Conservation (phyloP, 2,888 invertebrate genomes). For the Esperia sulphurella region DNA sequence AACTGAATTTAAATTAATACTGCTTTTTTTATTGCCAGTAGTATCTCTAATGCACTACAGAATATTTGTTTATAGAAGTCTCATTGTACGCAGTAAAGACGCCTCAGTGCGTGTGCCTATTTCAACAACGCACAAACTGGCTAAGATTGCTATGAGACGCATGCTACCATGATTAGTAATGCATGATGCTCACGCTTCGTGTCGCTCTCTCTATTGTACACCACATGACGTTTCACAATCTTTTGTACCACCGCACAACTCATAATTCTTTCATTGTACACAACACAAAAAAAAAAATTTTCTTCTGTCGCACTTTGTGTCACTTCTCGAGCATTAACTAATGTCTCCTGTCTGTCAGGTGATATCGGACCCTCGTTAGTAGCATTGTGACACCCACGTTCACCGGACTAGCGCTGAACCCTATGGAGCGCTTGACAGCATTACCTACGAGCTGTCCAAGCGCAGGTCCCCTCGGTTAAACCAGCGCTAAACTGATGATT, state of each 20-base stretch:
- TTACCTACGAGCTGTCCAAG: conserved; percentile 51
- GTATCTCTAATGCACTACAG: too few species aligned
- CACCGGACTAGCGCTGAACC: conserved; percentile 27
- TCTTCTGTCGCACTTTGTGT: conserved; percentile 48
- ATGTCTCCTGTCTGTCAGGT: conserved; percentile 64
- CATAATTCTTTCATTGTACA: conserved; percentile 53
- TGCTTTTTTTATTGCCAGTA: too few species aligned
- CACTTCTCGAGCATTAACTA: conserved; percentile 54
- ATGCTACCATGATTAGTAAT: conserved; percentile 57
- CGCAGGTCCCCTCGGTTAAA: conserved; percentile 38
- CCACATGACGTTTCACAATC: conserved; percentile 66
- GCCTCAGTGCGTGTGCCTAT: background rate
- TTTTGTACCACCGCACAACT: conserved; percentile 53
- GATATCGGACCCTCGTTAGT: conserved; percentile 68
- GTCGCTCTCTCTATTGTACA: conserved; percentile 67
- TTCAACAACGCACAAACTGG: conserved; percentile 2
- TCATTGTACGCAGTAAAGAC: too few species aligned
- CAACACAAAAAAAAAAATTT: conserved; percentile 38
- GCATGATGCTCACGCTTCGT: conserved; percentile 59
- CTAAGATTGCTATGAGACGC: conserved; percentile 34
- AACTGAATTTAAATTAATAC: too few species aligned
- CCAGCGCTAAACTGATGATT: conserved; percentile 32
- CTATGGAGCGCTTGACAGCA: conserved; percentile 56
- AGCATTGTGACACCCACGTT: conserved; percentile 67
- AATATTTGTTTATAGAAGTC: too few species aligned